phyloP scores from a whole-genome alignment of 2,113 vertebrate genomes.

The Cyrtonyx montezumae region DNA sequence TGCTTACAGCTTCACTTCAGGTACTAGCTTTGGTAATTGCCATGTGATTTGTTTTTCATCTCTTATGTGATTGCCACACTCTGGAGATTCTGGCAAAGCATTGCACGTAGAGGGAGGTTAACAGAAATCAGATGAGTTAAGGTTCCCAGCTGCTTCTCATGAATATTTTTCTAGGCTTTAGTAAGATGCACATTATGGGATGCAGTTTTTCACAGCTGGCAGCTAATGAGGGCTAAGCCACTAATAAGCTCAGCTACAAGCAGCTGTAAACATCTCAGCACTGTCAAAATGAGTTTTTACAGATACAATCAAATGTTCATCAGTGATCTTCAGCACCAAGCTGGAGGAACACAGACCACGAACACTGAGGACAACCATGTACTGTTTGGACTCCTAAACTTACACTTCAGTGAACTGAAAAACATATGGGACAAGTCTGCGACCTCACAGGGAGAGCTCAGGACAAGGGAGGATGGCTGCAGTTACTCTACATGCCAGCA shows the following conservation, averaged over 20 bases:
- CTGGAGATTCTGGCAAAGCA: not conserved
- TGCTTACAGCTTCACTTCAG: not conserved
- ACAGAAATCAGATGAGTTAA: not conserved
- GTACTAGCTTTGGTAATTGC: not conserved
- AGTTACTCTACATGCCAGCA: not conserved
- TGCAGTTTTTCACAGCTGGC: not conserved
- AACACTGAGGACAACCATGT: not conserved
- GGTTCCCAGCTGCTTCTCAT: not conserved
- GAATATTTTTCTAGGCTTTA: not conserved
- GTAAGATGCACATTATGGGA: not conserved
- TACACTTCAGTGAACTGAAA: not conserved
- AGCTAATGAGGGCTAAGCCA: not conserved
- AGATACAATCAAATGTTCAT: not conserved
- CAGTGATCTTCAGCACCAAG: not conserved
- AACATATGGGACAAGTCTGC: not conserved
- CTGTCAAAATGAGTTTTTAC: not conserved
- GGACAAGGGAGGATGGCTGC: not conserved
- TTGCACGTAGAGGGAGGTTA: not conserved
- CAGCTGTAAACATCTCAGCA: not conserved
- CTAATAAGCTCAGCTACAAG: not conserved
- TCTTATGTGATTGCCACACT: not conserved
- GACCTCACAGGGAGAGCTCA: not conserved
- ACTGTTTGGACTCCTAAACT: not conserved
- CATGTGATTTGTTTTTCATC: not conserved
- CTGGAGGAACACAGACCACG: not conserved